A percentile compares a stretch with the other conserved stretches of the same genome.
Evolutionary conservation across 2,888 invertebrate species (phyloP).

Genomic region (Pedicia rivosa): DNA sequence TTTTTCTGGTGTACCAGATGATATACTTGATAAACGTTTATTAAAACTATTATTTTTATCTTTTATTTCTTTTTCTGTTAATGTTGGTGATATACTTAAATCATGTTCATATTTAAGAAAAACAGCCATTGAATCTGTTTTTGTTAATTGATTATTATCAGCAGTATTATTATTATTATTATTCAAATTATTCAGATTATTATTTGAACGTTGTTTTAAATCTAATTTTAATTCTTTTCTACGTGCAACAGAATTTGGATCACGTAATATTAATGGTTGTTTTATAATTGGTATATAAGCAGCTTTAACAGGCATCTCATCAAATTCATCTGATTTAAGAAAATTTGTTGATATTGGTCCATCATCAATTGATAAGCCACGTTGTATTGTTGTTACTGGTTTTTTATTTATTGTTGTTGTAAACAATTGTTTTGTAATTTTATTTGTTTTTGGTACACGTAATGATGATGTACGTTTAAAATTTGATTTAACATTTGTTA

Average conservation of each 20-base stretch:
- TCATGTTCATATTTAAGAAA: conserved; percentile 30
- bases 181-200: neutral
- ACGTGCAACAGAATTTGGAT: conserved; percentile 14
- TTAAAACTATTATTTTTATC: conserved; percentile 28
- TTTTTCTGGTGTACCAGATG: neutral
- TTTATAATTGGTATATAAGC: conserved; percentile 21
- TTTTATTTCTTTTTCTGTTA: conserved; percentile 24
- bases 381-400: conserved; percentile 28
- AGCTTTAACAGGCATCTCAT: conserved; percentile 30
- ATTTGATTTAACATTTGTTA: conserved; percentile 17
- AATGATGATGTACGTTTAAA: conserved; percentile 28
- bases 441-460: conserved; percentile 23
- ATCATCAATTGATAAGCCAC: conserved; percentile 28
- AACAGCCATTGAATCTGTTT: conserved; percentile 29
- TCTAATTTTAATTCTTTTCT: conserved; percentile 13
- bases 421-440: conserved; percentile 16
- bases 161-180: neutral
- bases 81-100: conserved; percentile 6
- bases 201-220: conserved; percentile 7
- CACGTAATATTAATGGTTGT: conserved; percentile 17
- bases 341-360: conserved; percentile 30
- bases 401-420: conserved; percentile 13
- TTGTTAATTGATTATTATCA: conserved; percentile 15
- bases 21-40: conserved; percentile 24
- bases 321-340: conserved; percentile 29